Conservation (phyloP, 2,888 invertebrate species). For the Ectropis crepuscularia region DNA sequence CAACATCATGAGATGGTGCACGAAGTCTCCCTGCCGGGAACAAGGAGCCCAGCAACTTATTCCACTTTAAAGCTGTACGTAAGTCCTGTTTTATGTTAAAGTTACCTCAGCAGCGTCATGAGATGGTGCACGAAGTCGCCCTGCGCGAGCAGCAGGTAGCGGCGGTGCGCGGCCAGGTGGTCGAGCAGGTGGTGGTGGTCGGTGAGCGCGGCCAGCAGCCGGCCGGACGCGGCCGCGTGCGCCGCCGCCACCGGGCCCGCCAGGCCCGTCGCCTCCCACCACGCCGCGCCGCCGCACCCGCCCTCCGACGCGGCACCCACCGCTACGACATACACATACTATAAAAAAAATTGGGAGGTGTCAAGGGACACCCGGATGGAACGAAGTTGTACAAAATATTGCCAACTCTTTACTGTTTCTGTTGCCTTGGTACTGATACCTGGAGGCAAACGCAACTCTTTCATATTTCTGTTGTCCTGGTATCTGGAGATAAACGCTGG, state of each 20-base stretch:
- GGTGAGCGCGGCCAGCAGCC: constrained; percentile 93
- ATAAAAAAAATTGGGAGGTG: too few species aligned
- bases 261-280: constrained; percentile 86
- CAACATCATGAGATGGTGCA: constrained; percentile 95
- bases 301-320: constrained; percentile 10
- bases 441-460: too few species aligned
- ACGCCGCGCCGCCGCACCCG: constrained; percentile 58
- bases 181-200: constrained; percentile 95
- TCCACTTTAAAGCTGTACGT: too few species aligned
- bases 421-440: too few species aligned
- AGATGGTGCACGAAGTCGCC: constrained; percentile 98
- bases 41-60: too few species aligned
- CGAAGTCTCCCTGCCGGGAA: constrained; percentile 99
- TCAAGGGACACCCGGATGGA: too few species aligned
- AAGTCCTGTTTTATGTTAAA: constrained; percentile 56
- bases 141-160: constrained; percentile 96
- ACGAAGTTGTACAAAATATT: too few species aligned
- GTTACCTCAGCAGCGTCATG: constrained; percentile 95
- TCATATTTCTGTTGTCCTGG: too few species aligned
- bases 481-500: too few species aligned
- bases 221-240: constrained; percentile 93
- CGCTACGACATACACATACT: not conserved
- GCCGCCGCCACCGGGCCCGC: constrained; percentile 93
- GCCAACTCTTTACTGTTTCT: too few species aligned
- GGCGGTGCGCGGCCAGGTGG: constrained; percentile 95